These are phyloP conservation scores for Callyntrura sp. DNA, from an alignment of 2,888 invertebrate species.

Conservation along the genomic window DNA sequence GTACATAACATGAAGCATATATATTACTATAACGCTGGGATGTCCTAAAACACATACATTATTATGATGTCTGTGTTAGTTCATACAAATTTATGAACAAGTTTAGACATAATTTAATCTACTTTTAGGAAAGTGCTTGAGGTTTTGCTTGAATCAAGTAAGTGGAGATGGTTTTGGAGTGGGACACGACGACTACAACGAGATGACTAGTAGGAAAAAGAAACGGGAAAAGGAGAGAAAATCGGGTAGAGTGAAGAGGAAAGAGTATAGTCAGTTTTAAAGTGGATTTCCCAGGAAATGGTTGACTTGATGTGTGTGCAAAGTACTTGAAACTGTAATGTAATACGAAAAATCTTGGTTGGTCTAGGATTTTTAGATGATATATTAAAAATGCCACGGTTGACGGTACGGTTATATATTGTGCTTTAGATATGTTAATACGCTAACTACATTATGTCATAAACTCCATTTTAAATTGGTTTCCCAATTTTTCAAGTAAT, in stretches of 20 bases:
- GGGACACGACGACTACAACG: conserved; percentile 48
- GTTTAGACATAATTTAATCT: conserved; percentile 64
- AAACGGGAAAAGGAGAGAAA: not conserved
- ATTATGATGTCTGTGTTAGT: not conserved
- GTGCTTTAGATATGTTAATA: not conserved
- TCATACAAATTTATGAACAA: conserved; percentile 57
- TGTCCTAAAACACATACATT: too few relatives aligned
- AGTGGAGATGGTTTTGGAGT: conserved; percentile 56
- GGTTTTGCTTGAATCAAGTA: conserved; percentile 56
- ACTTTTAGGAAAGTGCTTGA: conserved; percentile 59
- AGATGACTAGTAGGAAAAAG: conserved; percentile 32
- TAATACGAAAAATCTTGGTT: conserved; percentile 31
- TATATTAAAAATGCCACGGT: conserved; percentile 2
- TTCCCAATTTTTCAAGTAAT: conserved; percentile 49
- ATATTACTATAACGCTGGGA: too few relatives aligned
- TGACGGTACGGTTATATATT: too few relatives aligned
- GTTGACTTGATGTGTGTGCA: conserved; percentile 58
- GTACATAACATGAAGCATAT: too few relatives aligned
- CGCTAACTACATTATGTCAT: conserved; percentile 15
- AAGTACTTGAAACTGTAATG: conserved; percentile 54
- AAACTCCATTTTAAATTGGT: conserved; percentile 36
- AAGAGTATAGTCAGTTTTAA: conserved; percentile 42
- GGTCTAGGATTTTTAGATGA: not conserved
- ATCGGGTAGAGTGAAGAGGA: not conserved
- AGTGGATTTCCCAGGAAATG: conserved; percentile 54